These are phyloP conservation scores for Spheniscus mendiculus DNA, from an alignment of 2,113 vertebrate genomes.

Conservation along the genomic window DNA sequence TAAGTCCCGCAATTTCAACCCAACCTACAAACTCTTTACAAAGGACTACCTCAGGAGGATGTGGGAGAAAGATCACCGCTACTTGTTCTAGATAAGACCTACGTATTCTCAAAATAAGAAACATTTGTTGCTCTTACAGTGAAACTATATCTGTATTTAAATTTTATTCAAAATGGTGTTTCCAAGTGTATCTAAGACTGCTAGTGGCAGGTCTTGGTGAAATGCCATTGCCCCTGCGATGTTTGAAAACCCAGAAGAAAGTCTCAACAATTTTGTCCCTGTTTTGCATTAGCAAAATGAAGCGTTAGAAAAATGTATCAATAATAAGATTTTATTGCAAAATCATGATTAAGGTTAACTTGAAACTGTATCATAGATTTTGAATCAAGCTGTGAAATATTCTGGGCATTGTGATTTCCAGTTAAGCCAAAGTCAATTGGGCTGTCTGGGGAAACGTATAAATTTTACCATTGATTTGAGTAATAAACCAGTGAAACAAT, in stretches of 20 bases:
- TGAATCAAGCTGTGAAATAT: not conserved
- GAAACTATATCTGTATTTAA: not conserved
- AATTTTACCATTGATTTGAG: not conserved
- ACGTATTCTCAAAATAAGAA: not conserved
- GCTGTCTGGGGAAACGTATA: not conserved
- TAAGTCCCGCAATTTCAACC: not conserved
- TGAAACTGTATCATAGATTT: not conserved
- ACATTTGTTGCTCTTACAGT: not conserved
- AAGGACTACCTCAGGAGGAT: not conserved
- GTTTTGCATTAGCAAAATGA: not conserved
- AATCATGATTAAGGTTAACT: not conserved
- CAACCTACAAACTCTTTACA: not conserved
- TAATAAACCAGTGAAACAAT: not conserved
- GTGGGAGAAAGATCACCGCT: not conserved
- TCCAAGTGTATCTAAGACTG: not conserved
- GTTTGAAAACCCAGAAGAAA: not conserved
- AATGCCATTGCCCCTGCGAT: not conserved
- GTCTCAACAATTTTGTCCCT: not conserved
- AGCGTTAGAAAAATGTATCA: not conserved
- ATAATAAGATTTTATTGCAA: not conserved
- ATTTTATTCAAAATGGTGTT: not conserved
- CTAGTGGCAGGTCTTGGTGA: not conserved
- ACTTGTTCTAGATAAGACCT: not conserved
- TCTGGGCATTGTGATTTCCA: not conserved
- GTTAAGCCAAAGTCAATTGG: not conserved